Evolutionary conservation across 2,888 invertebrate species (phyloP), one percentile per base, ranked within the genome.

Genomic region (Keiferia lycopersicella): DNA sequence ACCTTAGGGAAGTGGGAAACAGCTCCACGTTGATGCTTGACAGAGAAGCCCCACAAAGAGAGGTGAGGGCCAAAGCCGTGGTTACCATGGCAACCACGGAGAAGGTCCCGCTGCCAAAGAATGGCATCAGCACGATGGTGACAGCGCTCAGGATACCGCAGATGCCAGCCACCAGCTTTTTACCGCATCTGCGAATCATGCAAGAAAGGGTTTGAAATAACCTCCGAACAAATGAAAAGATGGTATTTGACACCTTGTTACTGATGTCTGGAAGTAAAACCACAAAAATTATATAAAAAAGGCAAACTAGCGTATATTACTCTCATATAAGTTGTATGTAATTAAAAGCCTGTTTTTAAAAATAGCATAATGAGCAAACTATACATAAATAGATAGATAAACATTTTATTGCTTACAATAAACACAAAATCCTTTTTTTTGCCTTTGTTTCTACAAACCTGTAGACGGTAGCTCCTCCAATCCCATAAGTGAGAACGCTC

Each of bases 1-100:
- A 94, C 95, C 95, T 93, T 16, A 95, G 81, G 0, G 93, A 92
- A 0, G 95, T 95, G 0, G 95, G 95, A 68, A 95, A 95, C 51
- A 94, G 76, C 65, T 94, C 93, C 0, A 95, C 94, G 65, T 94
- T 84, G 71, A 95, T 87, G 78, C 94, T 92, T 68, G 94, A 81
- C 67, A 95, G 77, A 64, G 95, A 80, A 73, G 95, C 95, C 68
- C 93, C 78, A 69, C 91, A 75, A 69, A 95, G 83, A 64, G 94
- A 87, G 0, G 89, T 89, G 66, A 93, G 79, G 1, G 93, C 91
- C 6, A 94, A 82, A 57, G 92, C 93, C 0, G 92, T 72, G 0
- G 95, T 90, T 4, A 94, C 91, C 70, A 94, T 80, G 1, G 89
- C 86, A 0, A 94, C 86, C 1, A 94, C 93, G 0, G 92, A 83